Base-by-base conservation (phyloP, 2,113 vertebrate species). In the Ia io region DNA sequence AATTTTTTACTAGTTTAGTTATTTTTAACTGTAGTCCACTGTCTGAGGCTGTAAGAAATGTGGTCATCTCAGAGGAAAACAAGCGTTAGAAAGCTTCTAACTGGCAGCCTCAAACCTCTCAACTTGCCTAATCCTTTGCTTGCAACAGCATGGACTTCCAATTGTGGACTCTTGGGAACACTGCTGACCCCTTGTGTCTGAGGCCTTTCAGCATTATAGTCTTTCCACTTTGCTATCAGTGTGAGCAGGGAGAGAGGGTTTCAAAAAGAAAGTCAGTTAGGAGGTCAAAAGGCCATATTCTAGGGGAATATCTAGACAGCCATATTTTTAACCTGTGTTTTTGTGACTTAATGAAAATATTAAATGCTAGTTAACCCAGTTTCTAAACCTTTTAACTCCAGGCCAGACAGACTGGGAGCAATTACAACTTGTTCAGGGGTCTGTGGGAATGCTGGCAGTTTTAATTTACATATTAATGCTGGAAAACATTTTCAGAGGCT, bases 381-480 rank as follows among this genome's bases (percentile, higher is more conserved):
- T 98, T 97, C 9, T 0, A 47, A 90, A 95, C 30, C 63, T 56
- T 69, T 97, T 14, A 56, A 67, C 95, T 95, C 40, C 35, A 71
- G 59, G 70, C 49, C 23, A 90, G 82, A 95, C 30, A 92, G 87
- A 93, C 84, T 95, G 94, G 59, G 79, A 95, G 85, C 74, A 82
- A 93, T 88, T 97, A 67, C 47, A 83, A 80, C 94, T 96, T 94
- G 91, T 91, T 94, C 69, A 44, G 78, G 20, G 65, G 94, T 90
- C 70, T 93, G 61, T 74, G 74, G 74, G 77, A 95, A 93, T 67
- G 59, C 87, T 77, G 61, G 98, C 78, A 97, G 90, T 90, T 96
- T 95, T 87, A 82, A 98, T 97, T 97, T 97, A 97, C 95, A 98
- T 94, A 97, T 35, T 95, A 97, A 98, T 91, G 63, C 67, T 90